Conservation (phyloP, 2,797 vertebrate genomes). For the Gymnothorax reevesii region DNA sequence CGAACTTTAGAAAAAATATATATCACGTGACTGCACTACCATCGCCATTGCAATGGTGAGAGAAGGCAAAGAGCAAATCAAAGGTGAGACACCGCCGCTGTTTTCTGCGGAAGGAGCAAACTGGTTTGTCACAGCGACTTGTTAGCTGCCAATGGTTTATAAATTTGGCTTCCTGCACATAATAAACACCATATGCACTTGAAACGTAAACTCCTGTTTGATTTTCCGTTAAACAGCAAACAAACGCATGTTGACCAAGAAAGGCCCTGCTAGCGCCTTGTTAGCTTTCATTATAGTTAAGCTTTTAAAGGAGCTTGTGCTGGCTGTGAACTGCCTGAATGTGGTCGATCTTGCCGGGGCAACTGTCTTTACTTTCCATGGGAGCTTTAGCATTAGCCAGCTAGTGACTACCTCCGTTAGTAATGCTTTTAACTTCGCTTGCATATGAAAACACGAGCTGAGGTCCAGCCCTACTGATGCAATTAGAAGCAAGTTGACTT, state of each 20-base stretch:
- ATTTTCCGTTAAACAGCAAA: not conserved
- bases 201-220: not conserved
- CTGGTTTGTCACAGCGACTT: not conserved
- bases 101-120: not conserved
- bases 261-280: constrained; percentile 11
- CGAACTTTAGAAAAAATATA: not conserved
- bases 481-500: not conserved
- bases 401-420: not conserved
- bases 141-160: constrained; percentile 6
- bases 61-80: constrained; percentile 31
- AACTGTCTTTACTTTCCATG: not conserved
- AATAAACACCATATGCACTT: not conserved
- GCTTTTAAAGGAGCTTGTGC: not conserved
- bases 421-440: not conserved
- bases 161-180: not conserved
- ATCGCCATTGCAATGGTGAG: constrained; percentile 34
- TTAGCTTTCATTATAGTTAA: not conserved
- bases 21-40: constrained; percentile 30
- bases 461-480: not conserved
- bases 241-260: not conserved
- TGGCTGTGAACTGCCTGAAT: not conserved
- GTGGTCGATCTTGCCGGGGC: not conserved
- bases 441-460: not conserved
- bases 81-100: constrained; percentile 25
- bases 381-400: not conserved